Base-by-base conservation (phyloP, 1,140 invertebrate species). In the Trachelipus rathkii region DNA sequence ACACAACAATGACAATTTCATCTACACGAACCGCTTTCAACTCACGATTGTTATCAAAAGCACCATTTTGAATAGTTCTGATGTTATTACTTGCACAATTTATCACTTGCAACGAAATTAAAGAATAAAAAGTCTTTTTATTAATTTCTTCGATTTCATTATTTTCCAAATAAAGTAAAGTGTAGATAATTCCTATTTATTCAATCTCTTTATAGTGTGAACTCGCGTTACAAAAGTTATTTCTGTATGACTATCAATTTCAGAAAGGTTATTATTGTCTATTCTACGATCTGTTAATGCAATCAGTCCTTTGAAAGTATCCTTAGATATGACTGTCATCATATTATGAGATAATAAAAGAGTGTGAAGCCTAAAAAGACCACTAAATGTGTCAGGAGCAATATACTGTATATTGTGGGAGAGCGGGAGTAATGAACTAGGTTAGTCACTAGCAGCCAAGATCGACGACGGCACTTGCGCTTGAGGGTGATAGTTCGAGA, bases 81-180 rank as follows among this genome's bases (percentile, higher is more conserved):
- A 97, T 92, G 83, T 92, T 91, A 85, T 96, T 96, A 74, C 92
- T 87, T 15, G 94, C 93, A 73, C 96, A 87, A 85, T 96, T 95
- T 24, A 96, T 86, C 80, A 95, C 94, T 86, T 93, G 93, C 44
- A 97, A 86, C 5, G 92, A 90, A 45, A 89, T 89, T 88, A 95
- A 90, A 84, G 92, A 91, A 82, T 91, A 90, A 84, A 96, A 95
- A 9, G 93, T 89, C 0, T 92, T 92, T 84, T 92, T 92, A 9
- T 89, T 89, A 10, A 96, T 89, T 84, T 93, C 93, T n/a, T 91
- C 91, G 78, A 96, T 91, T 81, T 91, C 90, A 85, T 96, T 96
- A 85, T 94, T 93, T 10, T 92, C 94, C 74, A 96, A 86, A 79
- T 93, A 87, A 21, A 96, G 86, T 93, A 87, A 21, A 33, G 33